Percentiles rank a stretch among this genome's conserved stretches.
Conservation (phyloP, 2,797 vertebrate species). For the Austrolebias charrua region DNA sequence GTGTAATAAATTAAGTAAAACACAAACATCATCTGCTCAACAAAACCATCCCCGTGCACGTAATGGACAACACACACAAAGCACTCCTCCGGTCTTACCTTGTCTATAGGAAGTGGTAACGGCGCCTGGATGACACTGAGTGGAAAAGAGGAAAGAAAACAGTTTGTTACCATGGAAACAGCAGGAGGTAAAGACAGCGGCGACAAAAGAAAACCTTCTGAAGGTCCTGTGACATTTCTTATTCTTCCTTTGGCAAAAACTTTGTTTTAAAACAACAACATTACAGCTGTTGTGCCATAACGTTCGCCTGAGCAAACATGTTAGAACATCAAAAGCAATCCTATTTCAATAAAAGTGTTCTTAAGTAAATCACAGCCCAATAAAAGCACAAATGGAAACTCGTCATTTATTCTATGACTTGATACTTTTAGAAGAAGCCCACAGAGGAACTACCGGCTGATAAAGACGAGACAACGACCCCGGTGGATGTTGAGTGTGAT, state of each 20-base stretch:
- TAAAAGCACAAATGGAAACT: not conserved
- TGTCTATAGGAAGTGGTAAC: slow-evolving; percentile 96
- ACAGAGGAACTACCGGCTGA: not conserved
- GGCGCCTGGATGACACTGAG: slow-evolving; percentile 95
- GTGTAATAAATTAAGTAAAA: not conserved
- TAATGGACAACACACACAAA: too few relatives aligned
- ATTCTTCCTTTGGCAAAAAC: slow-evolving; percentile 10
- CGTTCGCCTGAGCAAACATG: too few relatives aligned
- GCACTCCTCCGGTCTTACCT: slow-evolving; percentile 84
- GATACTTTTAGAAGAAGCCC: not conserved
- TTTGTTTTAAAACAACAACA: not conserved
- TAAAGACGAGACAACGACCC: too few relatives aligned
- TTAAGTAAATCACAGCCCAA: too few relatives aligned
- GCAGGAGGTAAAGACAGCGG: slow-evolving; percentile 46
- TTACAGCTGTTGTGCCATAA: not conserved
- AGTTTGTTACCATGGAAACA: slow-evolving; percentile 66
- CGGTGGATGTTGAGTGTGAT: not conserved
- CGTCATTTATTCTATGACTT: not conserved
- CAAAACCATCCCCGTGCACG: too few relatives aligned
- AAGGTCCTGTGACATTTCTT: slow-evolving; percentile 26
- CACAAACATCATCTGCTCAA: not conserved
- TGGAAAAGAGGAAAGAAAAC: slow-evolving; percentile 54
- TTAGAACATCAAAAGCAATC: too few relatives aligned
- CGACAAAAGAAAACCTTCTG: slow-evolving; percentile 22
- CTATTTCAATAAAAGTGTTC: too few relatives aligned